Evolutionary conservation across 2,888 invertebrate species (phyloP).

Genomic region (Hedya salicella): DNA sequence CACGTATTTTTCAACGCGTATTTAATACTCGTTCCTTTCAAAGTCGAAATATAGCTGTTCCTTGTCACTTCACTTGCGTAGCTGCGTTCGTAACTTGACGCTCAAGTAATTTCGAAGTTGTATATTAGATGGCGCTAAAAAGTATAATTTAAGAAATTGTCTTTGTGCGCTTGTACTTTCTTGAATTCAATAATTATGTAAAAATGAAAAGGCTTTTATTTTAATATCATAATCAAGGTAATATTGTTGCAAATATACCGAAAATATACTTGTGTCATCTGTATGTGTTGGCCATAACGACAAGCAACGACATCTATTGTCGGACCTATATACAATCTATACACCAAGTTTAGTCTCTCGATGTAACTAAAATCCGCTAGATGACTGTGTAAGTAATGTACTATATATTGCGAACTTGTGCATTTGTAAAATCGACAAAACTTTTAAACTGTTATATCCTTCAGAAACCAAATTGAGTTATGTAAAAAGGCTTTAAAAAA

Average conservation of each 20-base stretch:
- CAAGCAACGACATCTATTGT: neutral
- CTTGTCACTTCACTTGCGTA: conserved; percentile 22
- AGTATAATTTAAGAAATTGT: neutral
- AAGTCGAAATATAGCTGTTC: conserved; percentile 28
- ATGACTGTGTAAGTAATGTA: too few relatives aligned
- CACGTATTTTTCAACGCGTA: conserved; percentile 18
- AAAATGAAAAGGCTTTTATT: too few relatives aligned
- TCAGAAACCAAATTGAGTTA: too few relatives aligned
- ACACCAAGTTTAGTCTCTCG: neutral
- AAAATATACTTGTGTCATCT: too few relatives aligned
- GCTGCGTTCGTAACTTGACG: conserved; percentile 3
- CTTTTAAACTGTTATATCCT: too few relatives aligned
- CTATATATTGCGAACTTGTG: too few relatives aligned
- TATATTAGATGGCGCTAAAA: conserved; percentile 60
- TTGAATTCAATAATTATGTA: too few relatives aligned
- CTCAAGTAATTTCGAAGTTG: conserved; percentile 44
- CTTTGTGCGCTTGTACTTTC: neutral
- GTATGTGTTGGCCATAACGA: too few relatives aligned
- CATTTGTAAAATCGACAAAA: too few relatives aligned
- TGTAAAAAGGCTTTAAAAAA: too few relatives aligned
- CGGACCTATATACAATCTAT: neutral
- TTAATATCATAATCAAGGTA: too few relatives aligned
- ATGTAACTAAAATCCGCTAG: neutral
- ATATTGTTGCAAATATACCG: too few relatives aligned
- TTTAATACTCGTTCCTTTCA: conserved; percentile 17